Base-by-base conservation (phyloP, 2,797 vertebrate species). In the Hydrophis major region DNA sequence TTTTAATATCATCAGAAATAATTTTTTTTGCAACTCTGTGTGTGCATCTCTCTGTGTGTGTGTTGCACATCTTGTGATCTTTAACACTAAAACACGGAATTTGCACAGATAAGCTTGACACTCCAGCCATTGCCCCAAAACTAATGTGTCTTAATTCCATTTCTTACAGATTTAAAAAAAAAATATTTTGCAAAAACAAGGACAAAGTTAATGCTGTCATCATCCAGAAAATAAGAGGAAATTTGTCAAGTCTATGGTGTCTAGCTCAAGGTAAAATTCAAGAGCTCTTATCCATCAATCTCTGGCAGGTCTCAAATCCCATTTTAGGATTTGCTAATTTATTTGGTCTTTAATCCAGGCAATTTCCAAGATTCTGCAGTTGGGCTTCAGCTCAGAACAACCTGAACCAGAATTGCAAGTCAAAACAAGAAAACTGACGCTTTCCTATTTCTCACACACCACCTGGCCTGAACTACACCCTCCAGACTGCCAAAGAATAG, bases 381-480 rank as follows among this genome's bases (percentile, higher is more conserved):
- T 18, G 61, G 92, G 87, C 89, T 94, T 95, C 86, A 90, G 94
- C 93, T 95, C 66, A 91, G 93, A 94, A 96, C 61, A 95, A 37
- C 74, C 53, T 74, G 93, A 95, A 94, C 92, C 55, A 83, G 66
- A 94, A 93, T 37, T 28, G 56, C n/a, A 0, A 94, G 93, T 93
- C 93, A 92, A 93, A 94, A 93, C 74, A 83, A 94, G 91, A 90
- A 88, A 83, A 56, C 57, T 42, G 91, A 93, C 89, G n/a, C 89
- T n/a, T 57, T 61, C 3, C 0, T 59, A 94, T 47, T 86, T 94
- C 60, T 55, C 12, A 89, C 25, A 16, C 28, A 69, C 8, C 83
- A 60, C 66, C 69, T 69, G 18, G 3, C 10, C 86, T 93, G 59
- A 5, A 18, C 87, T 92, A 89, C 32, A 92, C 59, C 4, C 55